Percentiles rank a stretch among this genome's conserved stretches.
Evolutionary conservation across 2,113 vertebrate species (phyloP).

Genomic region (Xenus cinereus): DNA sequence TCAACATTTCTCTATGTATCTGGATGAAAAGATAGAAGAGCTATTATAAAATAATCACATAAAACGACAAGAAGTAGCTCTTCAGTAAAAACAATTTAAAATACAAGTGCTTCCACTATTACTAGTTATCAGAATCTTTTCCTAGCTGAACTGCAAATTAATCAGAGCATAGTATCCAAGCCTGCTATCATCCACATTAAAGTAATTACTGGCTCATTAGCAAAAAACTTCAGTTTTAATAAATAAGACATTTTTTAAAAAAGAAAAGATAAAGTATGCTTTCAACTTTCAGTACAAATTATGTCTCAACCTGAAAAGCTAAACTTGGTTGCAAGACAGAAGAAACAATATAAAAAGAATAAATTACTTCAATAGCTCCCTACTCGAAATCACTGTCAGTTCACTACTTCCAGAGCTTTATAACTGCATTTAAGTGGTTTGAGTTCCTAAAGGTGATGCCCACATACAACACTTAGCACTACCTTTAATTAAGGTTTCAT

Average conservation of each 20-base stretch:
- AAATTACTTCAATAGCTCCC: neutral
- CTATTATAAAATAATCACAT: slow-evolving; percentile 1
- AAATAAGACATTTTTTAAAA: neutral
- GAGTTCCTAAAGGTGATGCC: neutral
- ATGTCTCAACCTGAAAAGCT: neutral
- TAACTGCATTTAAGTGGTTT: neutral
- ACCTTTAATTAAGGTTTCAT: neutral
- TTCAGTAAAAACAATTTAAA: slow-evolving; percentile 3
- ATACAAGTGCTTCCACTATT: neutral
- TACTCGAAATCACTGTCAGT: neutral
- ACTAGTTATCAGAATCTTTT: neutral
- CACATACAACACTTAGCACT: neutral
- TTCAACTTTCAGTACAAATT: neutral
- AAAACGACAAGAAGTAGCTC: neutral
- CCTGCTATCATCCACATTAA: neutral
- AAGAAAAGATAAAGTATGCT: neutral
- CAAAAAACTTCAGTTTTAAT: neutral
- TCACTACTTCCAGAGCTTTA: neutral
- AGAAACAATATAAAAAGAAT: neutral
- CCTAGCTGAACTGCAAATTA: neutral
- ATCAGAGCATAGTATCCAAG: neutral
- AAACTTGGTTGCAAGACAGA: neutral
- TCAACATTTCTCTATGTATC: neutral
- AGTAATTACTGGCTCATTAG: neutral
- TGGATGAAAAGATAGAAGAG: neutral